Conservation (phyloP, 2,797 vertebrate genomes). For the Salarias fasciatus region DNA sequence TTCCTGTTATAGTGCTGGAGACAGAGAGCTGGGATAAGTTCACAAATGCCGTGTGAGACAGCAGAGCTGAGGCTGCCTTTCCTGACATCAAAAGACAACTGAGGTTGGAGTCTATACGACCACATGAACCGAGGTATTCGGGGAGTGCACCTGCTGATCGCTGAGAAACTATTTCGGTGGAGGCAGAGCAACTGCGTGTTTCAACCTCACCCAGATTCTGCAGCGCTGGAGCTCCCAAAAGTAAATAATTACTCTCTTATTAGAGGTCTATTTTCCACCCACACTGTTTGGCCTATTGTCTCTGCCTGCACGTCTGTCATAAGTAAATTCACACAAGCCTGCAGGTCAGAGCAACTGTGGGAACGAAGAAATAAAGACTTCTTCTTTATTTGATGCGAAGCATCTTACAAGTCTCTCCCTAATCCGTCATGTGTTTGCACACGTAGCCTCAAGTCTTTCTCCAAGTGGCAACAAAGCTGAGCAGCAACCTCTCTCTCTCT, state of each 20-base stretch:
- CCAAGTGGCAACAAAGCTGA: constrained; percentile 51
- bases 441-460: constrained; percentile 45
- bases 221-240: constrained; percentile 27
- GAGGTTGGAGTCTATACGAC: constrained; percentile 22
- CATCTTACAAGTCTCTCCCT: constrained; percentile 40
- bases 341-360: constrained; percentile 19
- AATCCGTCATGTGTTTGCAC: constrained; percentile 56
- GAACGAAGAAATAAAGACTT: constrained; percentile 39
- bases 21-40: constrained; percentile 43
- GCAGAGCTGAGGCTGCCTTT: constrained; percentile 9
- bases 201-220: constrained; percentile 41
- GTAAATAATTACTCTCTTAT: constrained; percentile 39
- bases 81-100: constrained; percentile 42
- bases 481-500: constrained; percentile 27
- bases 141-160: constrained; percentile 65
- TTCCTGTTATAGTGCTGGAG: constrained; percentile 50
- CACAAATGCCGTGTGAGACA: constrained; percentile 36
- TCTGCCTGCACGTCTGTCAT: constrained; percentile 41
- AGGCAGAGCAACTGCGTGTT: constrained; percentile 29
- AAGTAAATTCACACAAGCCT: constrained; percentile 28
- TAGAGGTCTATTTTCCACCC: constrained; percentile 44
- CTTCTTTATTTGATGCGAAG: constrained; percentile 36
- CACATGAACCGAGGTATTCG: constrained; percentile 38
- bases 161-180: constrained; percentile 26
- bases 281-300: constrained; percentile 38